Percentiles rank a stretch among this genome's conserved stretches.
Evolutionary conservation across 35 echinoderm and acorn worm species (phyloP).

Genomic region (Heliocidaris erythrogramma): DNA sequence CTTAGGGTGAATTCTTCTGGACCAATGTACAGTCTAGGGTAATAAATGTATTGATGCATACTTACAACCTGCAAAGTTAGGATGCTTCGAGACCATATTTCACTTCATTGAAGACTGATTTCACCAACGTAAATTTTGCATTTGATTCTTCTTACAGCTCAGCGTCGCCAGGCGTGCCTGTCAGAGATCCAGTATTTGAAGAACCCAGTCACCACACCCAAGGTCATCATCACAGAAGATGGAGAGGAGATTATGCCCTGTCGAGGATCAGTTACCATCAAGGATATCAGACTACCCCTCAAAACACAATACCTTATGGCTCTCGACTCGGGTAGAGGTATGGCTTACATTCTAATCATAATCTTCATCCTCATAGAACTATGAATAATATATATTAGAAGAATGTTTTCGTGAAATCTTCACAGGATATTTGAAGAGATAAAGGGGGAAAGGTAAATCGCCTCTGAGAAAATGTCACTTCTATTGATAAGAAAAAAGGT

Average conservation of each 20-base stretch:
- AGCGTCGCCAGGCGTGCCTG: constrained; percentile 89
- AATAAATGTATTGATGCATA: no score
- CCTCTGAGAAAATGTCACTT: no score
- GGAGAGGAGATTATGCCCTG: constrained; percentile 68
- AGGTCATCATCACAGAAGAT: constrained; percentile 60
- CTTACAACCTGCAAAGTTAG: no score
- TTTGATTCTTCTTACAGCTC: constrained; percentile 58
- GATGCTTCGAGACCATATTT: no score
- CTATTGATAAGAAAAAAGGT: no score
- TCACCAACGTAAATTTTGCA: background rate
- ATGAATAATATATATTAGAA: background rate
- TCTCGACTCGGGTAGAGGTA: constrained; percentile 70
- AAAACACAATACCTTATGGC: constrained; percentile 92
- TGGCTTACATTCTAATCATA: background rate
- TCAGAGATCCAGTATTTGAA: constrained; percentile 94
- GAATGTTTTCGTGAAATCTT: background rate
- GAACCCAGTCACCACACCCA: constrained; percentile 42
- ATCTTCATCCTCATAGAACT: background rate
- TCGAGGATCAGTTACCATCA: constrained; percentile 72
- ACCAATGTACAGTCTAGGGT: no score
- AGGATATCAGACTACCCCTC: constrained; percentile 84
- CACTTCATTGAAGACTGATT: no score
- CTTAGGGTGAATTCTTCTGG: no score
- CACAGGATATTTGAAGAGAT: background rate
- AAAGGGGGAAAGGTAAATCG: no score